Base-by-base conservation (phyloP, 2,888 invertebrate species). In the Noctua pronuba region DNA sequence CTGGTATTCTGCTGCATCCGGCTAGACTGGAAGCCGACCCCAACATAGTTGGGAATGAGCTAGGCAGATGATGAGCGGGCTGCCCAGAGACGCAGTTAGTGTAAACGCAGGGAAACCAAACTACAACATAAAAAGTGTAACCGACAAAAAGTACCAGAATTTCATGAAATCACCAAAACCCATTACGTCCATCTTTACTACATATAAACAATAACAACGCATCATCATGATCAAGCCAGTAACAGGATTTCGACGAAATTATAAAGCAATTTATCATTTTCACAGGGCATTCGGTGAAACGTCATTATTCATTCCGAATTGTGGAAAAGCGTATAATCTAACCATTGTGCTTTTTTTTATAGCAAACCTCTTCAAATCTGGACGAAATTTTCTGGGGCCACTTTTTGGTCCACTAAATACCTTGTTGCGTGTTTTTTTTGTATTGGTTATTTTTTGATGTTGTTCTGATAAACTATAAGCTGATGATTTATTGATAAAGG, bases 181-280 rank as follows among this genome's bases (percentile, higher is more conserved):
- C 52, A 52, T 60, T 58, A 55, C n/a, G 6, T 62, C 35, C 28
- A 80, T 70, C 62, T 62, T 44, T 65, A n/a, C 84, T 18, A 41
- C 38, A 55, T 28, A 35, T 52, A 82, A 86, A 85, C 73, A 77
- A 80, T 84, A 89, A 85, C 84, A 89, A 82, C 84, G 83, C 86
- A 86, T 91, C 91, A 91, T 90, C 88, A 82, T 85, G 87, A 91
- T 91, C 82, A 88, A 90, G 86, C 89, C 86, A 77, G 83, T 90
- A 91, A 91, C 90, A 86, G 88, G 79, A 86, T 86, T 88, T 89
- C 87, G 83, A 88, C 86, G 91, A 92, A 94, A 94, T 94, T 94
- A 93, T 91, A 91, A 91, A 90, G 91, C 91, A 92, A 95, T 95
- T 94, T 92, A 92, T 95, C 94, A 94, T 90, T 92, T 92, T 90